Conservation (phyloP, 2,113 vertebrate genomes). For the Saccopteryx bilineata region DNA sequence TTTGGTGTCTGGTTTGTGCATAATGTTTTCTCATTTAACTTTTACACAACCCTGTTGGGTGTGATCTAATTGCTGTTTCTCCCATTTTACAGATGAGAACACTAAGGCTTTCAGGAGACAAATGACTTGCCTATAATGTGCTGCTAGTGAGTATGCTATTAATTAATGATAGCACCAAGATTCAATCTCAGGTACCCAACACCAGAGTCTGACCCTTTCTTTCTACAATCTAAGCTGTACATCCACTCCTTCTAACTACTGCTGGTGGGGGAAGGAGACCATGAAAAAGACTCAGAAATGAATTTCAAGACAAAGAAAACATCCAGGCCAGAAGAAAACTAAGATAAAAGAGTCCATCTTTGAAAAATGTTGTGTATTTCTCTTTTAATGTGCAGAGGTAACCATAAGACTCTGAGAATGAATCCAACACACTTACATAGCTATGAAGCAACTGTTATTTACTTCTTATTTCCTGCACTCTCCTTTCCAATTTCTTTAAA, state of each 20-base stretch:
- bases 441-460: constrained; percentile 15
- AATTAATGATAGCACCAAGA: not conserved
- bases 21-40: not conserved
- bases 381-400: not conserved
- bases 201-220: no score
- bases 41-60: not conserved
- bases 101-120: not conserved
- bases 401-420: constrained; percentile 23
- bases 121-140: not conserved
- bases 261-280: not conserved
- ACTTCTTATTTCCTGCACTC: not conserved
- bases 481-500: not conserved
- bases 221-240: no score
- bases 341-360: not conserved
- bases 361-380: not conserved
- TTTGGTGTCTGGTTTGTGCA: no score
- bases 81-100: not conserved
- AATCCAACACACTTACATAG: not conserved
- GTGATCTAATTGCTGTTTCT: not conserved
- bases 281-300: not conserved
- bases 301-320: constrained; percentile 13
- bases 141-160: not conserved
- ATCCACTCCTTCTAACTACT: not conserved
- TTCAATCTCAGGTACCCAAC: not conserved
- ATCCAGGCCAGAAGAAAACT: not conserved